These are phyloP conservation scores for Hippopotamus amphibius DNA, from an alignment of 2,113 vertebrate species.

Conservation along the genomic window DNA sequence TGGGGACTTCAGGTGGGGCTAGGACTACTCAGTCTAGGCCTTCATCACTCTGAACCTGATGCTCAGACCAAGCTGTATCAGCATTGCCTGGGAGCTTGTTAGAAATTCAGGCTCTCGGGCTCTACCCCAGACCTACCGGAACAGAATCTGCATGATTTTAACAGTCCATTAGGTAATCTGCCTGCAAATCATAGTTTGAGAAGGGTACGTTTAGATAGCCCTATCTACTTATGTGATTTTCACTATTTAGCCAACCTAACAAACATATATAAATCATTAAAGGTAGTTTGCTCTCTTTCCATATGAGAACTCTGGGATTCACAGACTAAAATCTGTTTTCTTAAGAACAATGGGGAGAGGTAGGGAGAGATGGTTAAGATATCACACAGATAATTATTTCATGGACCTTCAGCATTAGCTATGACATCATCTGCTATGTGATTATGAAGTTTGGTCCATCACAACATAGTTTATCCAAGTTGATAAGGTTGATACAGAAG, in stretches of 20 bases:
- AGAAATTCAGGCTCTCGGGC: not conserved
- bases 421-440: not conserved
- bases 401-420: not conserved
- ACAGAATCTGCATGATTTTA: not conserved
- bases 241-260: not conserved
- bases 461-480: not conserved
- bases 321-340: not conserved
- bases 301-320: not conserved
- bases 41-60: not conserved
- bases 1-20: not conserved
- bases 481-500: not conserved
- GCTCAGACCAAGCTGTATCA: not conserved
- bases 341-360: not conserved
- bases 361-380: not conserved
- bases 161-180: not conserved
- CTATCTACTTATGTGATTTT: not conserved
- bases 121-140: not conserved
- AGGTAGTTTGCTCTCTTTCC: not conserved
- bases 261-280: not conserved
- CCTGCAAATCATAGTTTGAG: not conserved
- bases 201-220: not conserved
- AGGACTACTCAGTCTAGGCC: not conserved
- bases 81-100: not conserved
- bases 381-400: not conserved
- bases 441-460: slow-evolving; percentile 1